Evolutionary conservation across 2,797 vertebrate species (phyloP), one percentile per base, ranked within the genome.

Genomic region (Phyllotis vaccarum): DNA sequence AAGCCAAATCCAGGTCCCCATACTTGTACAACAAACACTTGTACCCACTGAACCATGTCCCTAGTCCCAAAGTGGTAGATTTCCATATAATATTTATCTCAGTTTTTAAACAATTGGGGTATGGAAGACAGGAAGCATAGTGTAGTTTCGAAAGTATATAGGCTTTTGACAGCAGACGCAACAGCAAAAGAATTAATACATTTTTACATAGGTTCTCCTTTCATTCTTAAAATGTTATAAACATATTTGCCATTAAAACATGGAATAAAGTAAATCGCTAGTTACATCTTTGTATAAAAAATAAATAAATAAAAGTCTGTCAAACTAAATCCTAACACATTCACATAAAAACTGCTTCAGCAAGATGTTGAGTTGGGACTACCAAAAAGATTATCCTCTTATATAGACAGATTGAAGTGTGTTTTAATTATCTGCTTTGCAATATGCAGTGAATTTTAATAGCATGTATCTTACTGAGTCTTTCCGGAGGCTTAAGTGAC

Each of bases 351-450:
- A 90, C 34, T 75, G 17, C 21, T 22, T 58, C 79, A 74, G 87
- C 70, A 22, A 95, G 82, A 93, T 62, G 27, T 75, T 89, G 31
- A 56, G 60, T 82, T 82, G 74, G 58, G 17, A 90, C 22, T 40
- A 92, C 31, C 46, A 86, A 95, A 86, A 92, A 95, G 40, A 94
- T 81, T 95, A 74, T 66, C 60, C 58, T 49, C 72, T 88, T 37
- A 17, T 40, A 31, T 60, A 37, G 66, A 60, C n/a, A n/a, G 52
- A 64, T 75, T 56, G 68, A 86, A 56, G 49, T 74, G 81, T 31
- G 88, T 94, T 94, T 37, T 94, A 88, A 79, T 91, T 86, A 89
- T 76, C 75, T n/a, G 86, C 83, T 91, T 83, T 83, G 37, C 56
- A 70, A 5, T 34, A 1, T 78, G 5, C n/a, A 94, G 49, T 86